Evolutionary conservation across 2,888 invertebrate species (phyloP).

Genomic region (Ichneumon xanthorius): DNA sequence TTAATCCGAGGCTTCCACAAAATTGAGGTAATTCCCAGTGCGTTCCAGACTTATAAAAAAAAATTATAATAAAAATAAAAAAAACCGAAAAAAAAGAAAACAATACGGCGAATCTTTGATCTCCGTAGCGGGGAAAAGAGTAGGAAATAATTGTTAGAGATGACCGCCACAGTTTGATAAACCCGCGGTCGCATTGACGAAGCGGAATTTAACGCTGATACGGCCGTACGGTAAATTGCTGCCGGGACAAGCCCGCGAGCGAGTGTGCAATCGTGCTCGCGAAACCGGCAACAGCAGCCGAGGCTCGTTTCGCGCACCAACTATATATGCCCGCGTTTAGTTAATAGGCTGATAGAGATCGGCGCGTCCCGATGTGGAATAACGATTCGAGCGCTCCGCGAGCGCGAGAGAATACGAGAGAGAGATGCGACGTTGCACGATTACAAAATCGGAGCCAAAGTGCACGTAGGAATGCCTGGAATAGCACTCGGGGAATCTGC

Average conservation of each 20-base stretch:
- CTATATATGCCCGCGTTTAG: constrained; percentile 41
- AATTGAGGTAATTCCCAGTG: background rate
- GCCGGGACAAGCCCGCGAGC: constrained; percentile 16
- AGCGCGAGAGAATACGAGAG: background rate
- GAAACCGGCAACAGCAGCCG: constrained; percentile 15
- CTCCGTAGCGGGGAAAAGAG: background rate
- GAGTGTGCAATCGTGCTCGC: constrained; percentile 38
- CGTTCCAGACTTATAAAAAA: background rate
- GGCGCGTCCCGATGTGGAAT: constrained; percentile 49
- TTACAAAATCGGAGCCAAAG: constrained; percentile 3
- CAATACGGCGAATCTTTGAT: background rate
- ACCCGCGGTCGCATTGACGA: constrained; percentile 25
- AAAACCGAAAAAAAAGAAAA: background rate
- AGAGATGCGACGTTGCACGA: constrained; percentile 23
- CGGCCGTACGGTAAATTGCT: constrained; percentile 51
- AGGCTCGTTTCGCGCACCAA: constrained; percentile 20
- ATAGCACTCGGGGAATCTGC: background rate
- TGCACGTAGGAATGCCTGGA: background rate
- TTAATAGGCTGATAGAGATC: constrained; percentile 53
- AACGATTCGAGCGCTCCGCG: constrained; percentile 16
- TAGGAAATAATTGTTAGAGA: background rate
- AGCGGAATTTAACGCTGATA: constrained; percentile 46
- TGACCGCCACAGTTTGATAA: constrained; percentile 3
- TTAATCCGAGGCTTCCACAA: constrained; percentile 12
- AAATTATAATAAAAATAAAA: background rate